Evolutionary conservation across 64 coral and sea anemone species (phyloP).

Genomic region (Montipora foliosa): DNA sequence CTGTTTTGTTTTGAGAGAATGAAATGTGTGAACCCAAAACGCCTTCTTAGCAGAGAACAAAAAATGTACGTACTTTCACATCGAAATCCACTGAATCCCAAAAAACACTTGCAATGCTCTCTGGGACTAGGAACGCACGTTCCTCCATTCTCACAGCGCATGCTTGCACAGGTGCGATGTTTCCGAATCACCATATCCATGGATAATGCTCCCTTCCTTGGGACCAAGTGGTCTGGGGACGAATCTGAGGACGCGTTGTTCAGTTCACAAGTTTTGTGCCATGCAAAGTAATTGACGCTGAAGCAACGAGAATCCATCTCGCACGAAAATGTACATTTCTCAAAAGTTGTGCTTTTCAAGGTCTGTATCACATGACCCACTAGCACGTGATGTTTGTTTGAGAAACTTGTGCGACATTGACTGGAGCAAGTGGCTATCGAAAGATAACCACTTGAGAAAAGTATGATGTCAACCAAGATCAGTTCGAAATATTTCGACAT

Average conservation of each 20-base stretch:
- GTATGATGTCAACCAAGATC: neutral
- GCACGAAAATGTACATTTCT: constrained; percentile 30
- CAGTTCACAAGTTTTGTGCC: neutral
- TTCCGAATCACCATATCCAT: constrained; percentile 1
- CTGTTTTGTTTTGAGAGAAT: too few species aligned
- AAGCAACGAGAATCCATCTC: constrained; percentile 23
- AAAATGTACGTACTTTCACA: constrained; percentile 25
- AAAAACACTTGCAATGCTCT: neutral
- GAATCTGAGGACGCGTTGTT: constrained; percentile 5
- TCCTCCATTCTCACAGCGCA: constrained; percentile 53
- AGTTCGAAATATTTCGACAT: constrained; percentile 4
- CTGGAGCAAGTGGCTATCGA: neutral
- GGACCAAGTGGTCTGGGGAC: neutral
- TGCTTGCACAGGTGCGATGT: neutral
- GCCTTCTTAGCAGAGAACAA: neutral
- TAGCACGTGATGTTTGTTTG: neutral
- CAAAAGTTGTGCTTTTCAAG: constrained; percentile 22
- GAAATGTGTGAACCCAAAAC: neutral
- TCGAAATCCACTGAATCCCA: neutral
- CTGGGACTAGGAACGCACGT: neutral
- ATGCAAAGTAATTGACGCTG: constrained; percentile 17
- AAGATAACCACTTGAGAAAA: neutral
- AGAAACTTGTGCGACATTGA: neutral
- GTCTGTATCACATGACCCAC: constrained; percentile 15
- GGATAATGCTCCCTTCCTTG: constrained; percentile 14